phyloP scores from a whole-genome alignment of 2,797 vertebrate genomes.

The Danio albolineatus region DNA sequence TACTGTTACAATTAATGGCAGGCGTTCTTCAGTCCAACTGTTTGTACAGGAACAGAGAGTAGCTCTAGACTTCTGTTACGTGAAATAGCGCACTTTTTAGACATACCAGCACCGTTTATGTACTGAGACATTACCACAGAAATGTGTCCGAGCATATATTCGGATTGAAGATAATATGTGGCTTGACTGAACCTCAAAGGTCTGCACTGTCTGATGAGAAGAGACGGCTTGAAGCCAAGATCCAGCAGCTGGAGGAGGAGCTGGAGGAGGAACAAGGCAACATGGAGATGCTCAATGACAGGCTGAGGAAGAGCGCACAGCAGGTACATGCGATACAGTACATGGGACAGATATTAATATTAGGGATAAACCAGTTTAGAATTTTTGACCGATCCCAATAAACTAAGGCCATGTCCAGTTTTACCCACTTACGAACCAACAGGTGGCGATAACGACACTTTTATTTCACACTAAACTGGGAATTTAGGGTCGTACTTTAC shows the following conservation, averaged over 20 bases:
- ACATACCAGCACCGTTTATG: conserved; percentile 8
- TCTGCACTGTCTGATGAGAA: conserved; percentile 90
- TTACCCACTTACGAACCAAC: no score
- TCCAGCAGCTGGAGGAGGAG: conserved; percentile 93
- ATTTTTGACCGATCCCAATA: no score
- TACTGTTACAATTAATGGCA: conserved; percentile 5
- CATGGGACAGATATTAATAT: not conserved
- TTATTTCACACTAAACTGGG: no score
- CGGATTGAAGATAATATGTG: conserved; percentile 7
- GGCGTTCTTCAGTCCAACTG: conserved; percentile 4
- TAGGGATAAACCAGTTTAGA: no score
- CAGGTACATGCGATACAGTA: conserved; percentile 77
- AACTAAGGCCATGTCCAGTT: no score
- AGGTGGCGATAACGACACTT: no score
- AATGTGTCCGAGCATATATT: conserved; percentile 8
- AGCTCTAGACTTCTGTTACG: conserved; percentile 11
- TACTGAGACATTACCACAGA: not conserved
- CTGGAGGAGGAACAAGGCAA: conserved; percentile 95
- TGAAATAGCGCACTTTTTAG: conserved; percentile 11
- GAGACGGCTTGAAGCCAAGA: conserved; percentile 89
- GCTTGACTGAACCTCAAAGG: conserved; percentile 69
- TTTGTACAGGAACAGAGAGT: conserved; percentile 12
- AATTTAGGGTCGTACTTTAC: no score
- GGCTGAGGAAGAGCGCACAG: conserved; percentile 91
- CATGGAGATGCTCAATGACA: conserved; percentile 88